phyloP scores from a whole-genome alignment of 2,113 vertebrate genomes.

The Phycodurus eques region DNA sequence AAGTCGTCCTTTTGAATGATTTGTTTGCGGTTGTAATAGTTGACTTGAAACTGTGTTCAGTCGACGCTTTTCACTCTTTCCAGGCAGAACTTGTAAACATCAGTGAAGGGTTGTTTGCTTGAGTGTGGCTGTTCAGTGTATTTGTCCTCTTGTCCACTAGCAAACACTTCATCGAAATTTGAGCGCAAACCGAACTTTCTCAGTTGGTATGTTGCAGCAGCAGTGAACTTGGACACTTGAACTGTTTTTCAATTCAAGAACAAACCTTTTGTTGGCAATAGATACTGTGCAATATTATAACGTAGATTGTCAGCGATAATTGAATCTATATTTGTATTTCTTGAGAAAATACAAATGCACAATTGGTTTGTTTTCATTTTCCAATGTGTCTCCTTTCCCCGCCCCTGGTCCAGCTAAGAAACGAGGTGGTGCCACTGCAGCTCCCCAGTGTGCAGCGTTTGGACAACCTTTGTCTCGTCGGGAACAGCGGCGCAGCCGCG shows the following conservation, averaged over 20 bases:
- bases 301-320: not conserved
- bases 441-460: conserved; percentile 44
- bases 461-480: conserved; percentile 59
- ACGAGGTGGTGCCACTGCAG: conserved; percentile 64
- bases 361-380: not conserved
- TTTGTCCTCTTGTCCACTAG: conserved; percentile 42
- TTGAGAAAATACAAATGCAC: not conserved
- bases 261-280: not conserved
- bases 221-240: not conserved
- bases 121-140: conserved; percentile 29
- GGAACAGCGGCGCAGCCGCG: conserved; percentile 45
- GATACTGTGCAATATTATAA: not conserved
- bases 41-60: conserved; percentile 6
- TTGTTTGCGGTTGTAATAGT: not conserved
- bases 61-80: conserved; percentile 15
- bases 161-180: not conserved
- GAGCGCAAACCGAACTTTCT: conserved; percentile 21
- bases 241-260: not conserved
- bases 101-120: conserved; percentile 18
- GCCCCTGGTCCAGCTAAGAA: conserved; percentile 66
- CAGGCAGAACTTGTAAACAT: conserved; percentile 23
- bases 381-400: not conserved
- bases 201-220: conserved; percentile 14
- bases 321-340: not conserved
- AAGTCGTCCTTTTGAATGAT: not conserved